Conservation (phyloP, 2,888 invertebrate genomes). For the Amphipoea oculea region DNA sequence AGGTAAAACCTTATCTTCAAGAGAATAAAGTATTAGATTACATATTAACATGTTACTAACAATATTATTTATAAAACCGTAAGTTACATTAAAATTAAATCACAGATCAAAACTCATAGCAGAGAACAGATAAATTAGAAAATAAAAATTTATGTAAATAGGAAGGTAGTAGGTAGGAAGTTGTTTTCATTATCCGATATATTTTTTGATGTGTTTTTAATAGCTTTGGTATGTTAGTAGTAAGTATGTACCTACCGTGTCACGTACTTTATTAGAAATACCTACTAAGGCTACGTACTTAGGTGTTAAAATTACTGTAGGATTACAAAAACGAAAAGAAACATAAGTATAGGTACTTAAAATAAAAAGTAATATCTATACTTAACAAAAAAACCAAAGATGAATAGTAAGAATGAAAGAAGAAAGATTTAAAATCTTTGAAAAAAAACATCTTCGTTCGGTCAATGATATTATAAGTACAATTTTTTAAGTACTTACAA, state of each 20-base stretch:
- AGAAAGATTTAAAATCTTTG: not conserved
- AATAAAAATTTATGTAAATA: not conserved
- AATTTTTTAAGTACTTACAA: too few relatives aligned
- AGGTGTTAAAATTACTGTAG: not conserved
- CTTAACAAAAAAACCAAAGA: not conserved
- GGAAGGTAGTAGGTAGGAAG: not conserved
- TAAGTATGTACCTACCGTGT: not conserved
- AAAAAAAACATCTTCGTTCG: not conserved
- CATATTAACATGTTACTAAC: not conserved
- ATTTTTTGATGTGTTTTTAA: not conserved
- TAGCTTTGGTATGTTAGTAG: not conserved
- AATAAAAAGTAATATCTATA: not conserved
- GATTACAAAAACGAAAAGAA: not conserved
- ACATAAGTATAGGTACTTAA: too few relatives aligned
- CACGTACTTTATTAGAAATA: not conserved
- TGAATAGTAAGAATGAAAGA: not conserved
- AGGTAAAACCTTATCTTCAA: not conserved
- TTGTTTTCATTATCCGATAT: not conserved
- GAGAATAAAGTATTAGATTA: not conserved
- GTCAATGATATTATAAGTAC: not conserved
- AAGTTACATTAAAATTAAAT: not conserved
- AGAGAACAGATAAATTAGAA: not conserved
- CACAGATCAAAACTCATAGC: not conserved
- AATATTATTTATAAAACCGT: not conserved
- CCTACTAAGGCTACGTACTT: not conserved